A percentile compares a stretch with the other conserved stretches of the same genome.
phyloP scores from a whole-genome alignment of 1,140 invertebrate genomes.

The Calephelis virginiensis region DNA sequence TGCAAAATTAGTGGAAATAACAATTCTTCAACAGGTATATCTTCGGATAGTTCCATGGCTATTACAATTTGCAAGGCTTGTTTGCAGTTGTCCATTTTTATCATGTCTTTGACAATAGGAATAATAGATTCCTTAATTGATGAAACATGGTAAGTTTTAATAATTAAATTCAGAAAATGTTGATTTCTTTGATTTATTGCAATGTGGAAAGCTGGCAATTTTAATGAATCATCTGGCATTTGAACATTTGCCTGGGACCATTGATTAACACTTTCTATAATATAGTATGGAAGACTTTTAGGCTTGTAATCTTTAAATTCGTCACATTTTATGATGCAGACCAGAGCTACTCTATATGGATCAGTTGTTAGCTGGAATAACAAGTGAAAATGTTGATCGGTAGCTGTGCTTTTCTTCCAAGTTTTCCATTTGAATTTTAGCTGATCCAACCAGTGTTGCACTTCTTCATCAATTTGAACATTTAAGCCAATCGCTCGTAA shows the following conservation, averaged over 20 bases:
- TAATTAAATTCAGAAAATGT: constrained; percentile 53
- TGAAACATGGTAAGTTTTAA: constrained; percentile 56
- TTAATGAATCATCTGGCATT: constrained; percentile 48
- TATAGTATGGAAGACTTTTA: constrained; percentile 63
- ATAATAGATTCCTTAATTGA: constrained; percentile 57
- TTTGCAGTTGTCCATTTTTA: constrained; percentile 64
- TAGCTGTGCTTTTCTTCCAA: constrained; percentile 59
- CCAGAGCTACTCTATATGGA: constrained; percentile 50
- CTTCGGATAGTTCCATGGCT: constrained; percentile 81
- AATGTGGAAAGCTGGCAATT: constrained; percentile 63
- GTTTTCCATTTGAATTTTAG: constrained; percentile 58
- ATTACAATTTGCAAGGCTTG: constrained; percentile 83
- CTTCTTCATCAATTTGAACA: constrained; percentile 46
- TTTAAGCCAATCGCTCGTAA: constrained; percentile 53
- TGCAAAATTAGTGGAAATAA: constrained; percentile 86
- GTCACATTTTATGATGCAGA: constrained; percentile 61
- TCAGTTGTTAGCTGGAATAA: constrained; percentile 47
- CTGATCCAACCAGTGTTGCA: constrained; percentile 51
- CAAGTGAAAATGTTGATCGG: constrained; percentile 49
- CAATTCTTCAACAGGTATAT: constrained; percentile 82
- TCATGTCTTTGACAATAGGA: constrained; percentile 61
- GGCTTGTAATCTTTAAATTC: constrained; percentile 68
- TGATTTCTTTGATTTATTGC: constrained; percentile 61
- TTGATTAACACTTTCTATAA: constrained; percentile 58
- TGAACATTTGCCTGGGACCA: constrained; percentile 44